Evolutionary conservation across 2,113 vertebrate genomes (phyloP).

Genomic region (Hypocryptadius cinnamomeus): DNA sequence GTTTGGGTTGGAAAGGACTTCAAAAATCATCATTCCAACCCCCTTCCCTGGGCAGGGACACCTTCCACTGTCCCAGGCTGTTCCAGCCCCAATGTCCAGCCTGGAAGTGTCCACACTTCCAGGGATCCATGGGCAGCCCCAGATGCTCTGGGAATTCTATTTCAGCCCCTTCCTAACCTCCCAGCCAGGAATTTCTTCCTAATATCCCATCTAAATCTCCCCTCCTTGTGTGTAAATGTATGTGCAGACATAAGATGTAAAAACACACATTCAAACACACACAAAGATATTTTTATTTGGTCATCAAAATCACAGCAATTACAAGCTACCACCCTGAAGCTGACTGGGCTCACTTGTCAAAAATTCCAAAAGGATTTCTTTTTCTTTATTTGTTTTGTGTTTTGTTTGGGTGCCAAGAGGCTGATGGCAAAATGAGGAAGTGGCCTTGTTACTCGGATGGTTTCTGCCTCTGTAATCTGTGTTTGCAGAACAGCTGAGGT

Average conservation of each 20-base stretch:
- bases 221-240: not conserved
- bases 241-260: fast-evolving
- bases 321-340: not conserved
- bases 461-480: not conserved
- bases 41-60: too few species aligned
- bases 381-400: not conserved
- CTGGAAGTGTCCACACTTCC: fast-evolving
- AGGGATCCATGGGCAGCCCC: not conserved
- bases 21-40: too few species aligned
- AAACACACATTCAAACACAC: fast-evolving
- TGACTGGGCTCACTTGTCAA: not conserved
- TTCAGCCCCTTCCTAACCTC: not conserved
- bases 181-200: not conserved
- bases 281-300: not conserved
- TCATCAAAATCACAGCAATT: not conserved
- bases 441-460: fast-evolving
- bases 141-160: not conserved
- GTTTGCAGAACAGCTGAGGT: not conserved
- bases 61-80: fast-evolving
- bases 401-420: not conserved
- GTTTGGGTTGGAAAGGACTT: too few species aligned
- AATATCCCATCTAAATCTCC: too few species aligned
- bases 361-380: not conserved
- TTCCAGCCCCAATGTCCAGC: not conserved
- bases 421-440: not conserved